These are phyloP conservation scores for Helostoma temminkii DNA, from an alignment of 2,797 vertebrate genomes.

Conservation along the genomic window DNA sequence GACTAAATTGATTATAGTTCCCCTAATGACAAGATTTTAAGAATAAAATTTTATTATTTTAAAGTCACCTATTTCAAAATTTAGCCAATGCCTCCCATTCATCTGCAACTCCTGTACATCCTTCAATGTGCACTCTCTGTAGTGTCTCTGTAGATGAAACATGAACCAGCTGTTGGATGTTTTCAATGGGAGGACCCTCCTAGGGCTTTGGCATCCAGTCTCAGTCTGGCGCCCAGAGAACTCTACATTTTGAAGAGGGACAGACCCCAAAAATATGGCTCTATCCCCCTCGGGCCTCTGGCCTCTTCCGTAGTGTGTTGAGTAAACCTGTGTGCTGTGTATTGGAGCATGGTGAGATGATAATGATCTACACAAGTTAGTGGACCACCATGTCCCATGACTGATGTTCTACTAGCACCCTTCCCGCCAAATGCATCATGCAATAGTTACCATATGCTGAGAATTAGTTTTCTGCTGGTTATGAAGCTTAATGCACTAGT, in stretches of 20 bases:
- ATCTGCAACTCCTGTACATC: slow-evolving; percentile 5
- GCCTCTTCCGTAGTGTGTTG: slow-evolving; percentile 13
- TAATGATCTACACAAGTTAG: slow-evolving; percentile 52
- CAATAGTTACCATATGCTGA: slow-evolving; percentile 18
- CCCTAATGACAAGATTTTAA: no score
- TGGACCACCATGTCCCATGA: slow-evolving; percentile 45
- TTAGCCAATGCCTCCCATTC: background rate
- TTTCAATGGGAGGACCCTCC: slow-evolving; percentile 18
- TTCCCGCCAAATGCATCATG: slow-evolving; percentile 8
- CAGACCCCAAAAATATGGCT: slow-evolving; percentile 11
- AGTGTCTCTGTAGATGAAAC: slow-evolving; percentile 16
- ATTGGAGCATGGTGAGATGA: slow-evolving; percentile 54
- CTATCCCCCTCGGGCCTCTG: background rate
- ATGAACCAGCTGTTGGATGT: slow-evolving; percentile 36
- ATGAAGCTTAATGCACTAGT: slow-evolving; percentile 2
- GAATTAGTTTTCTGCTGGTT: background rate
- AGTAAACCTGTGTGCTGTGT: slow-evolving; percentile 21
- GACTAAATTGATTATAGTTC: no score
- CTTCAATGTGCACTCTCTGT: background rate
- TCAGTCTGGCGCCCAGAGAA: slow-evolving; percentile 12
- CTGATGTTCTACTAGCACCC: background rate
- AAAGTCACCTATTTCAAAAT: background rate
- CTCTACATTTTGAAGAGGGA: slow-evolving; percentile 10
- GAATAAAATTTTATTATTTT: no score
- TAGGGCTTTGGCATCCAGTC: slow-evolving; percentile 8